A percentile compares a stretch with the other conserved stretches of the same genome.
Conservation (phyloP, 2,113 vertebrate species). For the Chloebia gouldiae region DNA sequence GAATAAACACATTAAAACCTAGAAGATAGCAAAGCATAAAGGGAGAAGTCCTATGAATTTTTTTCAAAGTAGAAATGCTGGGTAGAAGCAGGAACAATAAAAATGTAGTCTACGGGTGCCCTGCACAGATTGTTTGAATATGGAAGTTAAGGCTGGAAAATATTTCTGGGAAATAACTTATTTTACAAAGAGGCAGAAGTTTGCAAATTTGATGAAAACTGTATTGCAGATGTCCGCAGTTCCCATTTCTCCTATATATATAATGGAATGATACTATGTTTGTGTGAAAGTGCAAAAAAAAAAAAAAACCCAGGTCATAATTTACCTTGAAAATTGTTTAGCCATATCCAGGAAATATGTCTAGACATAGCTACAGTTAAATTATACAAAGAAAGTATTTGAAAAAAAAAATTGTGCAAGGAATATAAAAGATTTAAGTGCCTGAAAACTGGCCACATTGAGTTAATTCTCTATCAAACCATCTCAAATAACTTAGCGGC, state of each 20-base stretch:
- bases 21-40: neutral
- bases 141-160: neutral
- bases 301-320: neutral
- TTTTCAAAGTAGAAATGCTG: neutral
- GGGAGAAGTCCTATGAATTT: neutral
- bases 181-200: neutral
- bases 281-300: constrained; percentile 26
- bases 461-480: neutral
- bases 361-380: constrained; percentile 58
- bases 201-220: constrained; percentile 8
- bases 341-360: constrained; percentile 62
- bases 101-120: neutral
- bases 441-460: neutral
- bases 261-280: constrained; percentile 34
- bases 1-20: neutral
- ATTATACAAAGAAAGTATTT: constrained; percentile 49
- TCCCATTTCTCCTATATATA: constrained; percentile 24
- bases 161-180: neutral
- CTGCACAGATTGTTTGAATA: neutral
- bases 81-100: neutral
- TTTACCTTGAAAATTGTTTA: constrained; percentile 63
- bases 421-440: constrained; percentile 13
- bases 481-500: neutral
- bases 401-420: constrained; percentile 19
- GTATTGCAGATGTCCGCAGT: neutral